These are phyloP conservation scores for Ornithorhynchus anatinus DNA, from an alignment of 2,113 vertebrate genomes.

Conservation along the genomic window DNA sequence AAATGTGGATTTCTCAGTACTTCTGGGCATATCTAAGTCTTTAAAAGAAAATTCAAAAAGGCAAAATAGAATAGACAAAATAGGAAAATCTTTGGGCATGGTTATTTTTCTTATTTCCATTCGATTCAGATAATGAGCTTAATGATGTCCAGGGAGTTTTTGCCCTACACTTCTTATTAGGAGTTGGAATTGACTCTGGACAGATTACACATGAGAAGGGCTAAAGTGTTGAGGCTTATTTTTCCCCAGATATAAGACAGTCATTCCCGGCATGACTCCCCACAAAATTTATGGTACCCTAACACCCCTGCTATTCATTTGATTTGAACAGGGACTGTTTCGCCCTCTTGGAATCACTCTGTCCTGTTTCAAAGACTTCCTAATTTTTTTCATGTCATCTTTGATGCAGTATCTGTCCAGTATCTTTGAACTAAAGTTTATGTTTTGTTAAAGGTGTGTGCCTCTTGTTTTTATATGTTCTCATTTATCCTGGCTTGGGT, in stretches of 20 bases:
- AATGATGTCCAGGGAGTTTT: background rate
- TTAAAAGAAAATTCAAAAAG: constrained; percentile 16
- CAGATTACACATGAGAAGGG: background rate
- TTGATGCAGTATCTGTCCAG: too few relatives aligned
- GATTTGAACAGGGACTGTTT: background rate
- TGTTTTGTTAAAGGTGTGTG: too few relatives aligned
- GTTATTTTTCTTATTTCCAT: constrained; percentile 8
- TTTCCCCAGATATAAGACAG: too few relatives aligned
- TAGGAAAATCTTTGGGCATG: background rate
- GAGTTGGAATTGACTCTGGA: constrained; percentile 7
- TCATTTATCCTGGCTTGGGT: too few relatives aligned
- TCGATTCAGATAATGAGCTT: constrained; percentile 4
- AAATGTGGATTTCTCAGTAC: background rate
- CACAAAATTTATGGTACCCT: background rate
- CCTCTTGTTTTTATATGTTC: too few relatives aligned
- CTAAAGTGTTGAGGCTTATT: background rate
- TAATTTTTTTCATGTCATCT: background rate
- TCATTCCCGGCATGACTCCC: background rate
- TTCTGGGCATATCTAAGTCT: background rate
- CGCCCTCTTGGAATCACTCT: background rate
- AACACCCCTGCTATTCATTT: background rate
- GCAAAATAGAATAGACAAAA: background rate
- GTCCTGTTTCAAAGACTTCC: background rate
- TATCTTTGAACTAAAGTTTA: too few relatives aligned
- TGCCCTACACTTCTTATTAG: background rate